phyloP scores from a whole-genome alignment of 2,113 vertebrate species.

The Phaethon lepturus region DNA sequence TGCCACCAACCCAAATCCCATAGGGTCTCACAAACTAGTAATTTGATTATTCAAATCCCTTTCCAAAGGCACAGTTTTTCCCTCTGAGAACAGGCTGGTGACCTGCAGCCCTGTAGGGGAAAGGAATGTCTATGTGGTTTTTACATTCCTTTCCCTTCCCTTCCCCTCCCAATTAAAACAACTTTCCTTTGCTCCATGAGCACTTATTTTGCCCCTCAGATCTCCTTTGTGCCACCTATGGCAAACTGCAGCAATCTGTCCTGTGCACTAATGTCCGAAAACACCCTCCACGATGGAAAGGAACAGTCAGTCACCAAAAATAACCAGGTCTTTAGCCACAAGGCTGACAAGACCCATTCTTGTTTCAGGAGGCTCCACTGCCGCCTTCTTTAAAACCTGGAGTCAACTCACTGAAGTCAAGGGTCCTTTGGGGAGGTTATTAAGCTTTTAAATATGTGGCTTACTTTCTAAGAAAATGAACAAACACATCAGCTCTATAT shows the following conservation, averaged over 20 bases:
- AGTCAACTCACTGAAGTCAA: not conserved
- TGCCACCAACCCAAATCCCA: not conserved
- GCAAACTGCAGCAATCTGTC: not conserved
- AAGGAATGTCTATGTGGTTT: slow-evolving; percentile 13
- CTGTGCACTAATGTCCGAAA: not conserved
- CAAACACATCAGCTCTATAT: not conserved
- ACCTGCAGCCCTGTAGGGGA: not conserved
- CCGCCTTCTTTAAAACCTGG: not conserved
- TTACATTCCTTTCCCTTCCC: not conserved
- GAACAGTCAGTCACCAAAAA: not conserved
- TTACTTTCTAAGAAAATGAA: not conserved
- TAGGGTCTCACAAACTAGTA: not conserved
- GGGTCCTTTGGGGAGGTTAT: not conserved
- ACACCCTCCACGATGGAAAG: not conserved
- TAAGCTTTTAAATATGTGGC: not conserved
- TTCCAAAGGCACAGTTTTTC: not conserved
- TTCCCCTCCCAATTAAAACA: not conserved
- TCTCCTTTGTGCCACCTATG: rapidly evolving
- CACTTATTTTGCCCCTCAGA: not conserved
- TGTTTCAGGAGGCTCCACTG: not conserved
- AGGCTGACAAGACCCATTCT: not conserved
- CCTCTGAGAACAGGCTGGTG: not conserved
- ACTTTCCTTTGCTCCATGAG: not conserved
- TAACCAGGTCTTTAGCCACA: not conserved
- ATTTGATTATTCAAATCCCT: not conserved